Evolutionary conservation across 2,888 invertebrate species (phyloP).

Genomic region (Eupithecia subfuscata): DNA sequence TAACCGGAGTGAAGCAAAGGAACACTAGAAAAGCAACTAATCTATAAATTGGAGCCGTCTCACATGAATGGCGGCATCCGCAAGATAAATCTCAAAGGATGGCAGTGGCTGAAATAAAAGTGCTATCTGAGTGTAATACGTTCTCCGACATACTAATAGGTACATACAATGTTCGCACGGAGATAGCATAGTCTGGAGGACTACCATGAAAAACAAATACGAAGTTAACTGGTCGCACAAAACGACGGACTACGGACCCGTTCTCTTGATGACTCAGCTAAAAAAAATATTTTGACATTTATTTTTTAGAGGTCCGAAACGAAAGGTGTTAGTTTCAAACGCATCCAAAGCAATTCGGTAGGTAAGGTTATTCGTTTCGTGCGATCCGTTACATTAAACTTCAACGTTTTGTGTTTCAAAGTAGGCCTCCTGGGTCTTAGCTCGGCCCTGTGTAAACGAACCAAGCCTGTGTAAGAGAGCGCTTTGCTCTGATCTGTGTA

Average conservation of each 20-base stretch:
- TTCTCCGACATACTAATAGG: constrained; percentile 57
- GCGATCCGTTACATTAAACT: not conserved
- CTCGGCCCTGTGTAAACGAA: constrained; percentile 53
- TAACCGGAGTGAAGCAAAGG: constrained; percentile 14
- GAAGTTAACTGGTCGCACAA: not conserved
- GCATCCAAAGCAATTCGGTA: too few relatives aligned
- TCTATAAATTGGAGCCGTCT: constrained; percentile 51
- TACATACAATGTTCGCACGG: constrained; percentile 46
- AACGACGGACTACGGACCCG: not conserved
- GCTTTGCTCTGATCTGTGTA: constrained; percentile 30
- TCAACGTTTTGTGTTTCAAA: not conserved
- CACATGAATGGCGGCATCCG: constrained; percentile 50
- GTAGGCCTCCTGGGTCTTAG: constrained; percentile 48
- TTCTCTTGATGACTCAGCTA: too few relatives aligned
- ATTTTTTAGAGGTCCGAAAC: too few relatives aligned
- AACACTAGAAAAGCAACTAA: constrained; percentile 40
- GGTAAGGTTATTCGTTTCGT: too few relatives aligned
- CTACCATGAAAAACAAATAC: not conserved
- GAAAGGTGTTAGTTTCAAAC: too few relatives aligned
- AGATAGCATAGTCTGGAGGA: constrained; percentile 40
- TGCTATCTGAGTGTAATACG: constrained; percentile 65
- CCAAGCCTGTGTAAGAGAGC: constrained; percentile 48
- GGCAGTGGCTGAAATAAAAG: constrained; percentile 62
- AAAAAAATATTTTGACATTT: too few relatives aligned
- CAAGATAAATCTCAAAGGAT: constrained; percentile 60